A percentile compares a stretch with the other conserved stretches of the same genome.
phyloP scores from a whole-genome alignment of 2,797 vertebrate species.

The Cyprinella venusta region DNA sequence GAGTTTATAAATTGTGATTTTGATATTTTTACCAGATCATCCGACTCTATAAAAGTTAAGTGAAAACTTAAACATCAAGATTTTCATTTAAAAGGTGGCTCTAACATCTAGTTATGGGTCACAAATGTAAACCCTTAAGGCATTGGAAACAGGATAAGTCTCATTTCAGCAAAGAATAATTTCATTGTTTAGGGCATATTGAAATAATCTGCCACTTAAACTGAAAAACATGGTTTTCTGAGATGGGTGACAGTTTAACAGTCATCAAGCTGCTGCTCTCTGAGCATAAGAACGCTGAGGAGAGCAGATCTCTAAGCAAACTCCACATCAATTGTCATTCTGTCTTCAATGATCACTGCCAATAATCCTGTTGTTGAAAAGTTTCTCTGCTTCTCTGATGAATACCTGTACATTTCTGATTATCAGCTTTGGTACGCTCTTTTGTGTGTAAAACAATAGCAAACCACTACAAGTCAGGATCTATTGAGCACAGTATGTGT shows the following conservation, averaged over 20 bases:
- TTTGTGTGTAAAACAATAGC: too few species aligned
- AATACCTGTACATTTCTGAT: background rate
- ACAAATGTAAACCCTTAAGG: conserved; percentile 40
- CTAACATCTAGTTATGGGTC: conserved; percentile 20
- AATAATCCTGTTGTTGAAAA: conserved; percentile 17
- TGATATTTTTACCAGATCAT: background rate
- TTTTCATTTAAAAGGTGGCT: background rate
- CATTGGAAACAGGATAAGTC: conserved; percentile 47
- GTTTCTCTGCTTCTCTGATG: conserved; percentile 7
- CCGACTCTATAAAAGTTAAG: background rate
- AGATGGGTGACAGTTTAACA: conserved; percentile 60
- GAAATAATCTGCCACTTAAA: conserved; percentile 61
- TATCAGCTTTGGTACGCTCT: background rate
- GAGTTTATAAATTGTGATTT: too few species aligned
- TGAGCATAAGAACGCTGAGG: conserved; percentile 55
- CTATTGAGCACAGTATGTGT: background rate
- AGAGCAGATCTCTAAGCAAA: conserved; percentile 42
- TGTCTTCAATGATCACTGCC: background rate
- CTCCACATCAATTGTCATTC: conserved; percentile 16
- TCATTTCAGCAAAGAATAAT: conserved; percentile 42
- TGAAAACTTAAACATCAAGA: conserved; percentile 15
- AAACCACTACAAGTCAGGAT: background rate
- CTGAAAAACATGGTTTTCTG: conserved; percentile 51
- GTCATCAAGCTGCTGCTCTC: conserved; percentile 37
- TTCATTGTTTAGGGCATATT: conserved; percentile 65